Evolutionary conservation across 2,797 vertebrate species (phyloP).

Genomic region (Phalloptychus januarius): DNA sequence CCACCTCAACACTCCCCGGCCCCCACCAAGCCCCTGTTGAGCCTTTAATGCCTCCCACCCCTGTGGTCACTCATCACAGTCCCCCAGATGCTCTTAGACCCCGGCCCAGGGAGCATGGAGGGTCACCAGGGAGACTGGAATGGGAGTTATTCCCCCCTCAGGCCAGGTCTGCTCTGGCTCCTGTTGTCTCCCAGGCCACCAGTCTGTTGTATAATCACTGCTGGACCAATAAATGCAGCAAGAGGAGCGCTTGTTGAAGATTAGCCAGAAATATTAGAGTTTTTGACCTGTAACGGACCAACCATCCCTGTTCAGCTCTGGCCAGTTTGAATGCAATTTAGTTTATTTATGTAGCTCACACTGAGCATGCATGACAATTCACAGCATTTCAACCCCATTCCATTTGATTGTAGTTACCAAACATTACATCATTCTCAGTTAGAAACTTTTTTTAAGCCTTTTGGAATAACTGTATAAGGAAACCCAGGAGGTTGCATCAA

Average conservation of each 20-base stretch:
- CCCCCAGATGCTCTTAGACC: conserved; percentile 56
- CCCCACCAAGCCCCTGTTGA: conserved; percentile 57
- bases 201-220: conserved; percentile 34
- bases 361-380: too few species aligned
- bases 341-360: too few species aligned
- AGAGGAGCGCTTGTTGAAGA: not conserved
- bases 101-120: conserved; percentile 71
- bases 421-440: too few species aligned
- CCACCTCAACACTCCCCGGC: conserved; percentile 18
- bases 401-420: too few species aligned
- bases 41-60: conserved; percentile 75
- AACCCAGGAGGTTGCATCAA: too few species aligned
- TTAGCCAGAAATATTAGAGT: not conserved
- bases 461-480: too few species aligned
- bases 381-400: too few species aligned
- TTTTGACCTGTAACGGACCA: conserved; percentile 1
- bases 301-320: not conserved
- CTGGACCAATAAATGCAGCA: conserved; percentile 12
- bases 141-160: conserved; percentile 83
- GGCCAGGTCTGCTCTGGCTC: conserved; percentile 73
- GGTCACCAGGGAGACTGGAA: conserved; percentile 82
- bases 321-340: not conserved
- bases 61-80: conserved; percentile 76
- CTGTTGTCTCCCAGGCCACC: conserved; percentile 49
- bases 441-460: too few species aligned